Evolutionary conservation across 2,113 vertebrate species (phyloP).

Genomic region (Hyla sarda): DNA sequence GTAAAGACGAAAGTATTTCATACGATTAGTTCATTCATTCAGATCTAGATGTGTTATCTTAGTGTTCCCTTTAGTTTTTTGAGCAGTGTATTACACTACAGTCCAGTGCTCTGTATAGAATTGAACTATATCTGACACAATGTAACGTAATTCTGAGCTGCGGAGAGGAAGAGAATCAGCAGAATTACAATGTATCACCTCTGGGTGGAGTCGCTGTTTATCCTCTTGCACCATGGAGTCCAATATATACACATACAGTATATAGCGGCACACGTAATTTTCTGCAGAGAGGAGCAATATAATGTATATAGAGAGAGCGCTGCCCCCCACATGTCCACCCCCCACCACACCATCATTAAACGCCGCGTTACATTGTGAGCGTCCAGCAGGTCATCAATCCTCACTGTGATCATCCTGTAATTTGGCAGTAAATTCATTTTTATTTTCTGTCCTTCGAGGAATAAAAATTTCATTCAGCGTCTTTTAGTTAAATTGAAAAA

Average conservation of each 20-base stretch:
- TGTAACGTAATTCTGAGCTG: too few relatives aligned
- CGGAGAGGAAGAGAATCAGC: neutral
- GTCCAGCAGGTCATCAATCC: neutral
- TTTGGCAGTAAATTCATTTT: constrained; percentile 19
- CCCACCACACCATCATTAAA: neutral
- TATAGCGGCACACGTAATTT: neutral
- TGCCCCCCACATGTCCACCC: neutral
- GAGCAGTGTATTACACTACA: too few relatives aligned
- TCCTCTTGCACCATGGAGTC: neutral
- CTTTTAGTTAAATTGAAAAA: neutral
- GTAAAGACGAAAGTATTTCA: too few relatives aligned
- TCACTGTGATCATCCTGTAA: neutral
- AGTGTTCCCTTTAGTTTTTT: too few relatives aligned
- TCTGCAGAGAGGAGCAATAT: neutral
- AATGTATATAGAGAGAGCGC: neutral
- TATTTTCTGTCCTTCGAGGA: constrained; percentile 16
- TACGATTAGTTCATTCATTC: too few relatives aligned
- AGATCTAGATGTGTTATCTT: too few relatives aligned
- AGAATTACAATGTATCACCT: neutral
- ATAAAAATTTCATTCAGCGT: neutral
- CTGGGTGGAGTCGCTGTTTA: neutral
- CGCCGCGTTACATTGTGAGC: neutral
- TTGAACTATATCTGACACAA: too few relatives aligned
- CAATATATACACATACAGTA: too few relatives aligned
- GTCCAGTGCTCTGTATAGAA: too few relatives aligned